Conservation (phyloP, 2,113 vertebrate genomes). For the Callipepla squamata region DNA sequence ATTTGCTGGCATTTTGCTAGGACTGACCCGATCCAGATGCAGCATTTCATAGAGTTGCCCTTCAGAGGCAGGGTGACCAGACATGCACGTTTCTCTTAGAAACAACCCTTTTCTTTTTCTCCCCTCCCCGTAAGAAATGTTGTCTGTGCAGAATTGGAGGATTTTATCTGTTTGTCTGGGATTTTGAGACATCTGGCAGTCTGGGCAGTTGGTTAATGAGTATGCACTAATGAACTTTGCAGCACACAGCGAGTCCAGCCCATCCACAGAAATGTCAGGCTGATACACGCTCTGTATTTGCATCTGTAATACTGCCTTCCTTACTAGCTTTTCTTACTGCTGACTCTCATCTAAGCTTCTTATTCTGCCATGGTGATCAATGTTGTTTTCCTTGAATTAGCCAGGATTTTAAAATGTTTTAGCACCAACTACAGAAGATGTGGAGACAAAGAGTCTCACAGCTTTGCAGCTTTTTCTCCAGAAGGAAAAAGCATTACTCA, state of each 20-base stretch:
- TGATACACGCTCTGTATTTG: neutral
- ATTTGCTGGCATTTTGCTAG: slow-evolving; percentile 48
- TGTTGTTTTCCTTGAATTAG: slow-evolving; percentile 21
- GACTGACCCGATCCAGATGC: slow-evolving; percentile 20
- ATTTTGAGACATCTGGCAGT: slow-evolving; percentile 70
- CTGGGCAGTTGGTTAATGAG: slow-evolving; percentile 59
- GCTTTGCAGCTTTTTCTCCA: neutral
- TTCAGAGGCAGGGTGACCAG: slow-evolving; percentile 35
- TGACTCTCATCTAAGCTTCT: neutral
- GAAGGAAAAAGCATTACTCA: neutral
- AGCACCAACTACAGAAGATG: neutral
- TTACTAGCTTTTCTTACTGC: neutral
- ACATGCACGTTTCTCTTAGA: slow-evolving; percentile 63
- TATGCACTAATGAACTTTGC: slow-evolving; percentile 48
- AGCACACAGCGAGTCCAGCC: neutral
- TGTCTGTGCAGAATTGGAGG: slow-evolving; percentile 43
- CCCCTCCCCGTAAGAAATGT: neutral
- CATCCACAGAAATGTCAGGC: neutral
- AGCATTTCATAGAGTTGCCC: slow-evolving; percentile 56
- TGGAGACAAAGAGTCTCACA: neutral
- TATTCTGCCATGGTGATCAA: neutral
- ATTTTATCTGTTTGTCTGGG: slow-evolving; percentile 63
- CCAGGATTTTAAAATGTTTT: neutral
- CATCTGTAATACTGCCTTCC: neutral
- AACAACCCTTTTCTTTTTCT: neutral